Conservation (phyloP, 2,888 invertebrate genomes). For the Caenorhabditis macrosperma region DNA sequence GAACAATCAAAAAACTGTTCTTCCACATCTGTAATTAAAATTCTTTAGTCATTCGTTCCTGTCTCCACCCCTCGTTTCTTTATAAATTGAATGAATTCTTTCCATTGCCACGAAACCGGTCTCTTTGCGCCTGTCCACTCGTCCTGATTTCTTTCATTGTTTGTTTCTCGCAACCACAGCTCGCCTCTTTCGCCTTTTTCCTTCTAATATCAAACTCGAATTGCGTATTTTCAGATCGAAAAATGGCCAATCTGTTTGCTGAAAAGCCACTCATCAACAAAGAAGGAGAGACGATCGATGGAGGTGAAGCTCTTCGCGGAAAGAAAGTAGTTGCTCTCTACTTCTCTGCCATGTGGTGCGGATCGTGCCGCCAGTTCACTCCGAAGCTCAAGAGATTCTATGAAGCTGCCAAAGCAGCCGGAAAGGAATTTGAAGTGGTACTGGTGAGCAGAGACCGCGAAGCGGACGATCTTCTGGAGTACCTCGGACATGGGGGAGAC, state of each 20-base stretch:
- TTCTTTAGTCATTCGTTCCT: constrained; percentile 1
- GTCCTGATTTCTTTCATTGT: constrained; percentile 8
- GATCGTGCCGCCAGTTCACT: constrained; percentile 75
- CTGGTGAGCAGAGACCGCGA: constrained; percentile 74
- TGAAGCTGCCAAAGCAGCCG: constrained; percentile 64
- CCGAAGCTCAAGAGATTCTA: constrained; percentile 73
- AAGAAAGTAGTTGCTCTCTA: constrained; percentile 81
- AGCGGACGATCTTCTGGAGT: constrained; percentile 76
- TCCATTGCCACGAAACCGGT: constrained; percentile 9
- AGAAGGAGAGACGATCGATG: constrained; percentile 67
- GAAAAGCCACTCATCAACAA: constrained; percentile 66
- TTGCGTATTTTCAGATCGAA: constrained; percentile 18
- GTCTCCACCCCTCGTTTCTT: neutral
- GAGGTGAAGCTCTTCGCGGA: constrained; percentile 67
- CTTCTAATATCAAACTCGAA: too few species aligned
- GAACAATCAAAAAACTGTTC: too few species aligned
- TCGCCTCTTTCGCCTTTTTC: neutral
- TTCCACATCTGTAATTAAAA: neutral
- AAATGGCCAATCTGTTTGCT: constrained; percentile 70
- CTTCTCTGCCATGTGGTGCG: constrained; percentile 83
- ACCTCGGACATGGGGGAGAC: constrained; percentile 76
- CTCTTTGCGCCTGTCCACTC: too few species aligned
- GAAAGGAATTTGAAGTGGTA: constrained; percentile 73
- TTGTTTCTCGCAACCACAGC: constrained; percentile 6
- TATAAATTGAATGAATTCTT: constrained; percentile 12